Percentiles rank a stretch among this genome's conserved stretches.
Conservation (phyloP, 2,113 vertebrate species). For the Micronycteris hirsuta region DNA sequence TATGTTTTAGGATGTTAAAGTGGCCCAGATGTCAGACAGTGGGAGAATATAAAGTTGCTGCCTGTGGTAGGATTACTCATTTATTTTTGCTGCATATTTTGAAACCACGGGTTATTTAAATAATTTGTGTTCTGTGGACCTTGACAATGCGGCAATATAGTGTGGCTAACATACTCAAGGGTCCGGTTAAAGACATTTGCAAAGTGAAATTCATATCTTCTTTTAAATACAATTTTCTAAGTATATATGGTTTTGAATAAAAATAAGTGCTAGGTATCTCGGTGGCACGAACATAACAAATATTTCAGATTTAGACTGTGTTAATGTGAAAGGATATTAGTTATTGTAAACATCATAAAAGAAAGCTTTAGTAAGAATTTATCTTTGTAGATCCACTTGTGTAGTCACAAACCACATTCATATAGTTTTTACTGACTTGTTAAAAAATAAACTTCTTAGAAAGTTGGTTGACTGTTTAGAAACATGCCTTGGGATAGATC, state of each 20-base stretch:
- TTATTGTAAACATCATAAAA: not conserved
- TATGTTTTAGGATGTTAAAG: slow-evolving; percentile 34
- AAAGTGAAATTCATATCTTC: not conserved
- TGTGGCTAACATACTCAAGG: not conserved
- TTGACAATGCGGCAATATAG: slow-evolving; percentile 43
- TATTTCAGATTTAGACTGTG: not conserved
- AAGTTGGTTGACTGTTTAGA: not conserved
- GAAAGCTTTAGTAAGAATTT: not conserved
- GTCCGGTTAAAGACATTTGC: not conserved
- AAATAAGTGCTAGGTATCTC: not conserved
- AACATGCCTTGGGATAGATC: not conserved
- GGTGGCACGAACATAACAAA: not conserved
- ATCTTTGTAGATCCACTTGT: not conserved
- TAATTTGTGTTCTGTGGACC: slow-evolving; percentile 48
- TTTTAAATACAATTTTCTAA: not conserved
- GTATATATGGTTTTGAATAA: not conserved
- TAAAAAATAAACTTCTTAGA: not conserved
- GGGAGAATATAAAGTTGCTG: slow-evolving; percentile 59
- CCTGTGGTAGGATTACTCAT: slow-evolving; percentile 52
- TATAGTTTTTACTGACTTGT: not conserved
- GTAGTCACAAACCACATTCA: not conserved
- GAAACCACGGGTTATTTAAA: slow-evolving; percentile 20
- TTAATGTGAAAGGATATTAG: not conserved
- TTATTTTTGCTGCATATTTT: slow-evolving; percentile 63
- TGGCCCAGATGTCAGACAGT: slow-evolving; percentile 54